Conservation (phyloP, 2,888 invertebrate species). For the Drosophila austrosaltans region DNA sequence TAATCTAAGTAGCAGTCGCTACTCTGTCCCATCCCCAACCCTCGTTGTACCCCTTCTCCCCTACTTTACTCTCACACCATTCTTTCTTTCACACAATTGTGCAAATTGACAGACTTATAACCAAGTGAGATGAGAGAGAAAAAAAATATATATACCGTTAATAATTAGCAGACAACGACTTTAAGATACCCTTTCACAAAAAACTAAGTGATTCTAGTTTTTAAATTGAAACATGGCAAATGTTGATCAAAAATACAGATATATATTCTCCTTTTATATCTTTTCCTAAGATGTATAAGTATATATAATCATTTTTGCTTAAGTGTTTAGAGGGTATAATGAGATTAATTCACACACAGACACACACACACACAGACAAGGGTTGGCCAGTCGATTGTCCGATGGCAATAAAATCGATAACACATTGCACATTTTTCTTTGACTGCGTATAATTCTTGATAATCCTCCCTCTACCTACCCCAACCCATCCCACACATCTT, state of each 20-base stretch:
- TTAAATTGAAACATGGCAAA: too few relatives aligned
- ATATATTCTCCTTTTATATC: too few relatives aligned
- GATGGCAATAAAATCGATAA: slow-evolving; percentile 7
- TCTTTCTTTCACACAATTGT: slow-evolving; percentile 61
- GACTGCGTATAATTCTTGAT: background rate
- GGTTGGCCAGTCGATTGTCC: background rate
- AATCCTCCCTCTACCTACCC: background rate
- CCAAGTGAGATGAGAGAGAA: slow-evolving; percentile 59
- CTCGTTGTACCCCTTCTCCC: background rate
- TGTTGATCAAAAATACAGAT: too few relatives aligned
- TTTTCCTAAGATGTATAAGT: too few relatives aligned
- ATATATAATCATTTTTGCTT: background rate
- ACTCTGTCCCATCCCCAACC: background rate
- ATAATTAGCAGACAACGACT: background rate
- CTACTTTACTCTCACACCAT: background rate
- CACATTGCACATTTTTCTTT: background rate
- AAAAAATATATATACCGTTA: slow-evolving; percentile 4
- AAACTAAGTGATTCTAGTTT: too few relatives aligned
- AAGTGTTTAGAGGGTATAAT: background rate
- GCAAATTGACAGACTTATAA: slow-evolving; percentile 79
- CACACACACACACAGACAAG: background rate
- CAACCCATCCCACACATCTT: too few relatives aligned
- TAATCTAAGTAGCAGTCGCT: background rate
- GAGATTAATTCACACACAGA: slow-evolving; percentile 1
- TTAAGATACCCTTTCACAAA: background rate